Base-by-base conservation (phyloP, 2,113 vertebrate genomes). In the Arenaria interpres region DNA sequence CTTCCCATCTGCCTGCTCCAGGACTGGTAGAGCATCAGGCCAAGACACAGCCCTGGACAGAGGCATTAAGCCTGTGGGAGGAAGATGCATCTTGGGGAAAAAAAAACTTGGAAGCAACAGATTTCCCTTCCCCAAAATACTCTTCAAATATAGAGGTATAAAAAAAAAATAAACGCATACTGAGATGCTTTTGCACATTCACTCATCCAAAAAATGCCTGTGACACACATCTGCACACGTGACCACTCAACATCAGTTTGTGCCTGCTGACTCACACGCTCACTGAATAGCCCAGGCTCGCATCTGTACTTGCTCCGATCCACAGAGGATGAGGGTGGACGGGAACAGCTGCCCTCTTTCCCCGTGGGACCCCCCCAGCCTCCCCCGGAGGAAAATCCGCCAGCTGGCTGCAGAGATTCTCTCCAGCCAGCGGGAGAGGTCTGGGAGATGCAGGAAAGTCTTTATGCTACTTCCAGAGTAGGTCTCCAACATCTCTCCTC, bases 141-240 rank as follows among this genome's bases (percentile, higher is more conserved):
- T 62, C 66, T 79, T 59, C 45, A 33, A 95, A 94, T 59, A 92
- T 1, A 85, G 93, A 91, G 88, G 66, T 96, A 95, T 83, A 64
- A 14, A 72, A 92, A 95, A 95, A 46, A 46, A 46, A 51, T 32
- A 77, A 64, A 59, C 0, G 12, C 86, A 91, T n/a, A 87, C 75
- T 5, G 48, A 94, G 79, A 92, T 85, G 85, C 80, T 95, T 96
- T 84, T 77, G 80, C 91, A 96, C 92, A 88, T 89, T 97, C 96
- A 94, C 77, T 86, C 93, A 91, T 39, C 78, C 74, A 86, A 93
- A 92, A 96, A 92, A 92, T 28, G 91, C 87, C 77, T 53, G 63
- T 75, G 87, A 95, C 81, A 95, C 85, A 83, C 74, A 96, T 91
- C 66, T 88, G 85, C 91, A 79, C 84, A 62, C 4, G 0, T 41